Base-by-base conservation (phyloP, 2,888 invertebrate genomes). In the Patella ulyssiponensis region DNA sequence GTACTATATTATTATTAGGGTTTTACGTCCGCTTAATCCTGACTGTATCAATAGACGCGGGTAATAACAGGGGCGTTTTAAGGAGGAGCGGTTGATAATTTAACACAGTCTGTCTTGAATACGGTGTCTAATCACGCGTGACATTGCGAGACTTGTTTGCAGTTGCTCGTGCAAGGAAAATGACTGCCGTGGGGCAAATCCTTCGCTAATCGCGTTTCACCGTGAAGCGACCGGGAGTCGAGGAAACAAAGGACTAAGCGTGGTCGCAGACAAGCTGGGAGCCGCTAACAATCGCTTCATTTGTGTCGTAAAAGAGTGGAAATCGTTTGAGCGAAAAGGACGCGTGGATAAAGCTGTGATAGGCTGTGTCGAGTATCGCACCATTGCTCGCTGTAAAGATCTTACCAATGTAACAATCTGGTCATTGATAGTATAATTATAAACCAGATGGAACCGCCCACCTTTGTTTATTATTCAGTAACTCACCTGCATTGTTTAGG, bases 61-160 rank as follows among this genome's bases (percentile, higher is more conserved):
- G 20, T 64, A 64, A 64, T 64, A 64, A 23, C 64, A 64, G 64
- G 23, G 64, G 64, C 64, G 64, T 64, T 23, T 14, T 23, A 23
- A 64, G 64, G 64, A 14, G 64, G 12, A 64, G 64, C 23, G 11
- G 64, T 11, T 23, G 14, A 23, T 23, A 64, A 64, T 64, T 20
- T 64, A 64, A 64, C 64, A 64, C 64, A 64, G 64, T 23, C 64
- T 64, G 64, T 64, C 20, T 64, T 64, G 20, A 64, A 64, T 64
- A 64, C 20, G 64, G 23, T 64, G 20, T 64, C 64, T 64, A 64
- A 64, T 64, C 64, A 64, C 64, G 64, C 64, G 64, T 64, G 64
- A 64, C 64, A 64, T 64, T 64, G 23, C 64, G 64, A 64, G 64
- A 64, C 64, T 64, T 64, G 64, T 64, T 64, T 23, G 20, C 64